Base-by-base conservation (phyloP, 2,113 vertebrate species). In the Genyomyrus donnyi region DNA sequence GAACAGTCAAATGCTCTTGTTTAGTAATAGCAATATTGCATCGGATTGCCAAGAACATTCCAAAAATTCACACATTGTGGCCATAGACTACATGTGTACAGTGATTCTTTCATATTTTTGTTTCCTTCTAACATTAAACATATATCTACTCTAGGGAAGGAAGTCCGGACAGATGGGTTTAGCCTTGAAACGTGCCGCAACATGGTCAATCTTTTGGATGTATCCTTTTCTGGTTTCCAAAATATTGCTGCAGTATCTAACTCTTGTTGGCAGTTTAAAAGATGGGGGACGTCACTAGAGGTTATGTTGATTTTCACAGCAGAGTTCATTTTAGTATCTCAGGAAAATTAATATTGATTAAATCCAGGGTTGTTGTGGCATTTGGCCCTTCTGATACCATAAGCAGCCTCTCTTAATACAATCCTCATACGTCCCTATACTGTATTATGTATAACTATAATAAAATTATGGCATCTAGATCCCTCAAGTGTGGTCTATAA, bases 121-220 rank as follows among this genome's bases (percentile, higher is more conserved):
- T 77, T 15, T 39, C 70, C 8, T 77, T 35, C 31, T 39, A 39
- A 39, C 70, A 74, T 56, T 1, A 80, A 39, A 6, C 49, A 27
- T 89, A 27, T 19, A 0, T 80, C 1, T 85, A 3, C 5, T 21
- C 3, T 88, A 96, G 95, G 93, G 50, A 4, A 27, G 1, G 94
- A 95, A 62, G 93, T 95, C 87, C 92, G 94, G 91, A 94, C 93
- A 0, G 83, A 77, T 35, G 94, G 95, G 17, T 96, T 96, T 86
- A 93, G 93, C 45, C 88, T 95, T 89, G 1, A 88, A 0, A 95
- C 95, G 0, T 96, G 95, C 49, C 93, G 92, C 89, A 93, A 93
- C 91, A 96, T 96, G 95, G 80, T 96, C 90, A 93, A 94, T 39
- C 94, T 96, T 35, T 90, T 96, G 91, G 95, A 96, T 42, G 95